Evolutionary conservation across 2,113 vertebrate genomes (phyloP), one percentile per base, ranked within the genome.

Genomic region (Himantopus leucocephalus): DNA sequence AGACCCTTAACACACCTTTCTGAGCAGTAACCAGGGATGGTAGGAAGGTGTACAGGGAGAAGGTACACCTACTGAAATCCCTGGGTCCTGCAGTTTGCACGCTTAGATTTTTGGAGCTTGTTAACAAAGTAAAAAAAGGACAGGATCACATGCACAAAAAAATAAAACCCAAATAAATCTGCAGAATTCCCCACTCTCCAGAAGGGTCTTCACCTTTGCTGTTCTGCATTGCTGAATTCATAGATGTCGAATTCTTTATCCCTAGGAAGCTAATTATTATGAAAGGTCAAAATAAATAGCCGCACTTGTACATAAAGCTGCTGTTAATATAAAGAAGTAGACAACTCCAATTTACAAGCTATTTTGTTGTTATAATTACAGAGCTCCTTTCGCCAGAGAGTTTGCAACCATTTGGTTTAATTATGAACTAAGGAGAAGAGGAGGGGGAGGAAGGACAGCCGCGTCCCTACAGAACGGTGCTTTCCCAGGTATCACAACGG

Each of bases 341-440:
- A 92, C 84, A 88, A 72, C 66, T 95, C 95, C 86, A 93, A 96
- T 96, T 94, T 97, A 91, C 79, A 94, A 87, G 93, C 91, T 89
- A 72, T 96, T 96, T 96, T 97, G 94, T 97, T 87, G 92, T 96
- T 98, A 97, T 98, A 97, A 98, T 98, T 98, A 97, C 84, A 95
- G 71, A 92, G 77, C 89, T 96, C 91, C 96, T 74, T 96, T 90
- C 2, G 1, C 84, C 74, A 73, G 45, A n/a, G 94, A 92, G 71
- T 91, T 90, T 88, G 89, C 84, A 91, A 74, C 89, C 84, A 94
- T 93, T 96, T 76, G 63, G 92, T 94, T 96, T 96, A 97, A 96
- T 94, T 94, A 95, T 17, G 74, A 83, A 63, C 84, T 58, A 72
- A 82, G 63, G 75, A 73, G 93, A 82, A 62, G 92, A 92, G 95